Conservation (phyloP, 2,797 vertebrate species). For the Acipenser oxyrinchus region DNA sequence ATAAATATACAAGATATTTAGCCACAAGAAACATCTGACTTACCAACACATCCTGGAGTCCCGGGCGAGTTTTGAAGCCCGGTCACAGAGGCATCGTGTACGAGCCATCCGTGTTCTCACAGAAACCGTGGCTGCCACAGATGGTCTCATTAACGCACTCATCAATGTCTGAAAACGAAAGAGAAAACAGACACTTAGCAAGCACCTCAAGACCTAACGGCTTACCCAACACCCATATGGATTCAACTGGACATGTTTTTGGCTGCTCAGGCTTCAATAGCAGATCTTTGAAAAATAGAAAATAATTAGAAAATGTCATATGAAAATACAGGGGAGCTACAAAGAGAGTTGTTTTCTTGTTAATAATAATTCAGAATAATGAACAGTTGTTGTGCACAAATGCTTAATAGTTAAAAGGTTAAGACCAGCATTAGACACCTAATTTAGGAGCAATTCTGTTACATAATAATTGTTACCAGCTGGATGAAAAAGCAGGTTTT, state of each 20-base stretch:
- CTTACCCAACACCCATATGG: constrained; percentile 4
- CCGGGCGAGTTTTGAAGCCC: constrained; percentile 46
- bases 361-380: too few relatives aligned
- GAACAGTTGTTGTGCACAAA: not conserved
- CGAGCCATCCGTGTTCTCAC: constrained; percentile 58
- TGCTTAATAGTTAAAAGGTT: not conserved
- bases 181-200: constrained; percentile 21
- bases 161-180: constrained; percentile 46
- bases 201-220: constrained; percentile 28
- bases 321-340: too few relatives aligned
- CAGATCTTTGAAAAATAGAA: not conserved
- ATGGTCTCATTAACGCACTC: constrained; percentile 57
- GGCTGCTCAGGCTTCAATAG: constrained; percentile 12
- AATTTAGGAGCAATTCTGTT: not conserved
- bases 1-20: too few relatives aligned
- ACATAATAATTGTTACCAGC: not conserved
- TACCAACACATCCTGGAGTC: constrained; percentile 51
- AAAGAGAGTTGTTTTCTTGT: too few relatives aligned
- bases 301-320: too few relatives aligned
- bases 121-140: constrained; percentile 56
- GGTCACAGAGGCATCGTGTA: constrained; percentile 59
- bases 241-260: constrained; percentile 6
- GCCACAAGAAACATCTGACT: constrained; percentile 30
- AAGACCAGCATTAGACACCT: constrained; percentile 1
- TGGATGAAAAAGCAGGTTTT: not conserved